Percentiles rank a stretch among this genome's conserved stretches.
Conservation (phyloP, 2,888 invertebrate species). For the Timandra comae region DNA sequence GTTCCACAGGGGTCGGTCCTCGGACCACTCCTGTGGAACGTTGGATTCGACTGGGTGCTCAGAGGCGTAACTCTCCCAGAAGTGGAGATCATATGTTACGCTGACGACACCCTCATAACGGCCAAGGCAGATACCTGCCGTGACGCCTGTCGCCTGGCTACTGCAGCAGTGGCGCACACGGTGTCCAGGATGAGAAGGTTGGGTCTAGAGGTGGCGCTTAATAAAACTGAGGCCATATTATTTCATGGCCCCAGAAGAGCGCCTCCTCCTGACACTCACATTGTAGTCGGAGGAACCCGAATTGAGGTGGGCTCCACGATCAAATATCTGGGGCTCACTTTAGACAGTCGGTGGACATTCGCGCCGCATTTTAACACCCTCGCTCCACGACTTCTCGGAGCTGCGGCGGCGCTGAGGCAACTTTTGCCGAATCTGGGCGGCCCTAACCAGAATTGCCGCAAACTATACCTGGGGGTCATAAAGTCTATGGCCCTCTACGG, state of each 20-base stretch:
- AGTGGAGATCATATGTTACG: no score
- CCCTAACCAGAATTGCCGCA: background rate
- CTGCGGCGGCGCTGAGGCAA: constrained; percentile 1
- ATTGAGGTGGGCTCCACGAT: background rate
- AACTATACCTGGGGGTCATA: background rate
- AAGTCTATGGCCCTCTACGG: constrained; percentile 2
- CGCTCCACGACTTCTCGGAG: background rate
- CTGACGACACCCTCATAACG: no score
- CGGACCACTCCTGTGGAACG: no score
- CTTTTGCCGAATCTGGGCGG: background rate
- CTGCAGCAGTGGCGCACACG: no score
- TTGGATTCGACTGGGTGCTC: no score
- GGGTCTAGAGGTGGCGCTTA: no score
- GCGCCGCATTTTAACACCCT: background rate
- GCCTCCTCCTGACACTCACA: background rate
- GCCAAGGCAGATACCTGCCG: no score
- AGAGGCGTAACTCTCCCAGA: no score
- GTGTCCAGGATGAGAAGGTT: no score
- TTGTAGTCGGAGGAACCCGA: background rate
- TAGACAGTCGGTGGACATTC: background rate
- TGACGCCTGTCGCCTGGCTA: no score
- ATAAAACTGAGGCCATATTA: no score
- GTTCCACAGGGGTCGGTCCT: no score
- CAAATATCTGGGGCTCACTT: background rate
- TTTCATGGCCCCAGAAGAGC: background rate